Base-by-base conservation (phyloP, 1,140 invertebrate genomes). In the Zaprionus tsacasi region DNA sequence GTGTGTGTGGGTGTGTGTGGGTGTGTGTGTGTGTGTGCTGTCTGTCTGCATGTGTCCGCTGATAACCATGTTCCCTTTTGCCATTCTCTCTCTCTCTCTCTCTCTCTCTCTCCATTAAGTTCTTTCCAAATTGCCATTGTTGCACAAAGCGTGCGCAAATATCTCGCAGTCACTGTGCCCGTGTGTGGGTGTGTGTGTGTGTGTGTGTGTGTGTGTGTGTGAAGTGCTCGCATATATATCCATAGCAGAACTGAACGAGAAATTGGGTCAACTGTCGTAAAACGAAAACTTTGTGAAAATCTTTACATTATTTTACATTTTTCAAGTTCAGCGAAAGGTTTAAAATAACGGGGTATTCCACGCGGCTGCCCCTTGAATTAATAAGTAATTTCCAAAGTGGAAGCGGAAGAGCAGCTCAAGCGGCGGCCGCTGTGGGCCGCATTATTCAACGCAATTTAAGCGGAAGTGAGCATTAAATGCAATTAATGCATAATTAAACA, bases 401-500 rank as follows among this genome's bases (percentile, higher is more conserved):
- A 4, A 12, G 1, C 8, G 17, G 17, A 59, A 36, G 7, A 15
- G 11, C 5, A 43, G 12, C 33, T 6, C 11, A 25, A 17, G 27
- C 12, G 54, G 17, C 43, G 17, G 7, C 8, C 27, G 6, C 40
- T 15, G n/a, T 15, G n/a, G n/a, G 40, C 7, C 55, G 54, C 57
- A 75, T 70, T 70, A 82, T 79, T 73, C 55, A 67, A 69, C 67
- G 70, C 78, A 66, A 70, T 65, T 72, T 69, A 54, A 88, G 70
- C 83, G 80, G 83, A 89, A 88, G 76, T 89, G 78, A 61, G 70
- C 79, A 75, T 83, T 83, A 76, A 89, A 76, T 83, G 83, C 83
- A 89, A 89, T 88, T 88, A 88, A 82, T 88, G 83, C 83, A 87
- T 87, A 87, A 87, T 87, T 88, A 80, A 83, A 61, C 76, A 81